These are phyloP conservation scores for Drosophila repleta DNA, from an alignment of 1,140 invertebrate species.

Conservation along the genomic window DNA sequence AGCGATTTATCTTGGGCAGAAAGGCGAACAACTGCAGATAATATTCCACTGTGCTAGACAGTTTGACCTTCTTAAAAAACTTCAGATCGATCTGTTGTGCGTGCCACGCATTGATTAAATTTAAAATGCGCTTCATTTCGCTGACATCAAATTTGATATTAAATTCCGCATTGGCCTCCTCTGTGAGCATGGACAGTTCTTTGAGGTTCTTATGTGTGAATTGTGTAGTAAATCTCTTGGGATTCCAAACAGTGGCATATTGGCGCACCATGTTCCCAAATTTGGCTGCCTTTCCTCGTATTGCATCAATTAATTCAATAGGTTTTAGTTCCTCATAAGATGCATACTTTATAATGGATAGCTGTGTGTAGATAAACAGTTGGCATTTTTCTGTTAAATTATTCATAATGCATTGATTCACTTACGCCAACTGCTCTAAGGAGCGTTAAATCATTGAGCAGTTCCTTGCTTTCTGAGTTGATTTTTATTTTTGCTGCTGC, in stretches of 20 bases:
- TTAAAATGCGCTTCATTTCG: slow-evolving; percentile 68
- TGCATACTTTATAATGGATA: slow-evolving; percentile 41
- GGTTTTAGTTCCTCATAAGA: slow-evolving; percentile 38
- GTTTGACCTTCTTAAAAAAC: slow-evolving; percentile 26
- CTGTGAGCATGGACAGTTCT: slow-evolving; percentile 6
- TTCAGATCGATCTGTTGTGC: slow-evolving; percentile 34
- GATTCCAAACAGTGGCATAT: slow-evolving; percentile 41
- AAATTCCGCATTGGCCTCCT: slow-evolving; percentile 39
- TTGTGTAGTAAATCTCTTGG: slow-evolving; percentile 9
- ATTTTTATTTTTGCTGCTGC: background rate
- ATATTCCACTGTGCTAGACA: slow-evolving; percentile 17
- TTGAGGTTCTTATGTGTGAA: background rate
- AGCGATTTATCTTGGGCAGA: slow-evolving; percentile 47
- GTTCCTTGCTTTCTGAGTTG: background rate
- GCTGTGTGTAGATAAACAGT: slow-evolving; percentile 29
- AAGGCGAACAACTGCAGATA: slow-evolving; percentile 57
- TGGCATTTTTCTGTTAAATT: background rate
- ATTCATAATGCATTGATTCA: background rate
- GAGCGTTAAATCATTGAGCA: slow-evolving; percentile 16
- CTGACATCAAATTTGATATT: slow-evolving; percentile 11
- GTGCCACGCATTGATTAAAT: slow-evolving; percentile 60
- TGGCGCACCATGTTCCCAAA: slow-evolving; percentile 29
- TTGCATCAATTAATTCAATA: slow-evolving; percentile 31
- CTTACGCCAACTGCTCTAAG: slow-evolving; percentile 56
- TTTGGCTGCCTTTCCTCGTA: slow-evolving; percentile 34